phyloP scores from a whole-genome alignment of 2,113 vertebrate genomes.

The Hemicordylus capensis region DNA sequence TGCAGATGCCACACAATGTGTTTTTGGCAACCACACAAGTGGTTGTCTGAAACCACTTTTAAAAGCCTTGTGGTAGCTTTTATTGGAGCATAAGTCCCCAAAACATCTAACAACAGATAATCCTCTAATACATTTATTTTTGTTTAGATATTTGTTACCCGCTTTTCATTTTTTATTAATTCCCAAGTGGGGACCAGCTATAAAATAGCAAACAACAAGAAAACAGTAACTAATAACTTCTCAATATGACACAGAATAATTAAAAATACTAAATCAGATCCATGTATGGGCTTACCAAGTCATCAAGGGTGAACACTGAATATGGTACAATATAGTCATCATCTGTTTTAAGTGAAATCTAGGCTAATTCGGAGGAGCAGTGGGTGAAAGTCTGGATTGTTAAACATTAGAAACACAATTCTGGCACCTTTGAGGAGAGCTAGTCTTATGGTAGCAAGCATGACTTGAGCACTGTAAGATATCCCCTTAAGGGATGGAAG shows the following conservation, averaged over 20 bases:
- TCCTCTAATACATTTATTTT: not conserved
- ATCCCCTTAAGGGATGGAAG: no score
- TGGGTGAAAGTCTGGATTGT: no score
- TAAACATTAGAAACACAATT: no score
- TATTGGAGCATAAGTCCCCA: not conserved
- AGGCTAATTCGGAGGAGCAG: no score
- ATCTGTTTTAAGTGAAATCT: no score
- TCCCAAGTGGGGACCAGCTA: no score
- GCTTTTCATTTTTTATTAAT: not conserved
- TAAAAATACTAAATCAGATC: not conserved
- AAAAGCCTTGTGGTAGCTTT: not conserved
- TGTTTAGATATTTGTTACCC: not conserved
- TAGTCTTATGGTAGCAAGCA: no score
- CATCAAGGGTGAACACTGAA: not conserved
- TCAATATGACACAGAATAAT: not conserved
- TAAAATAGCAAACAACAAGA: no score
- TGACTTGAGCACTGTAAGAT: no score
- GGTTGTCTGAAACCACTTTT: not conserved
- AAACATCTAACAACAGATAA: not conserved
- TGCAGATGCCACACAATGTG: not conserved
- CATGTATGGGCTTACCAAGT: not conserved
- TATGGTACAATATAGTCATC: no score
- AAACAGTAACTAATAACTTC: no score
- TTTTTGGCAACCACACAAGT: not conserved
- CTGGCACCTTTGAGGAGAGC: no score